Evolutionary conservation across 2,888 invertebrate species (phyloP), one percentile per base, ranked within the genome.

Genomic region (Cinara cedri): DNA sequence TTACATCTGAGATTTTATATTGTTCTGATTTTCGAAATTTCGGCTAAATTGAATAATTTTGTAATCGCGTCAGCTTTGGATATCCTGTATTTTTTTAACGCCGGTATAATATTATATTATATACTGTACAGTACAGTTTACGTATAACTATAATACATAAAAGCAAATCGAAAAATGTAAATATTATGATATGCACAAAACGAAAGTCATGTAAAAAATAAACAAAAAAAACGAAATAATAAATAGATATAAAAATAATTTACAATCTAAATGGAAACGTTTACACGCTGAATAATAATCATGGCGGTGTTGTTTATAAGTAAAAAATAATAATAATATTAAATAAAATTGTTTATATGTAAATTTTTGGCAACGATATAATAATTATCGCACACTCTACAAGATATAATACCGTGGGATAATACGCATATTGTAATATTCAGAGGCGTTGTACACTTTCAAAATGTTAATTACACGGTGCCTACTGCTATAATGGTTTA

Each of bases 391-490:
- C 1, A 55, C 13, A 46, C 21, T 46, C 34, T n/a, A n/a, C n/a
- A n/a, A n/a, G n/a, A n/a, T n/a, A n/a, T n/a, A n/a, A 26, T 54
- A 54, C 19, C 54, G 54, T 55, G 70, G 54, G 42, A 55, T 54
- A 16, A 46, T 46, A 46, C 46, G 10, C 42, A n/a, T n/a, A 13
- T 16, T 34, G 34, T 34, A n/a, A 24, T 26, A 14, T 34, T 26
- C 19, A 14, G 21, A 14, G 55, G 46, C 26, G 26, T 46, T 24
- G n/a, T 60, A 24, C 26, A 72, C 72, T 72, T 72, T 72, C 72
- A 72, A 46, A 72, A 60, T 46, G 24, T 24, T 72, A 46, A 72
- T 72, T 72, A 46, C 46, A 46, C 8, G 46, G 34, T 46, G 46
- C n/a, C n/a, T n/a, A n/a, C n/a, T 34, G 6, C 34, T 34, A 34